These are phyloP conservation scores for Leucophenga varia DNA, from an alignment of 1,140 invertebrate species.

Conservation along the genomic window DNA sequence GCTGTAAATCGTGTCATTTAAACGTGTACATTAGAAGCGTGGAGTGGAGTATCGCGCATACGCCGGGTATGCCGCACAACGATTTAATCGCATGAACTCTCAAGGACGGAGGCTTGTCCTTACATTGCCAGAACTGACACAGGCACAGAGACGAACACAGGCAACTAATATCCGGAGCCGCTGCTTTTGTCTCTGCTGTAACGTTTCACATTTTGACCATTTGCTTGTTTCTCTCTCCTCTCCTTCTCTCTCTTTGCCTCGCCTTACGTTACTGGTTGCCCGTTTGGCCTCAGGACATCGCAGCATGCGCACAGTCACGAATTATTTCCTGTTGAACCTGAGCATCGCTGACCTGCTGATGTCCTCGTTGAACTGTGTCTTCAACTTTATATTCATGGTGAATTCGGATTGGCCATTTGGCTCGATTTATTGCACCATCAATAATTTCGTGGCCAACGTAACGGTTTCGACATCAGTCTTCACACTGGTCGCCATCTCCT, in stretches of 20 bases:
- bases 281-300: constrained; percentile 71
- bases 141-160: too few species aligned
- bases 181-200: too few species aligned
- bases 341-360: constrained; percentile 89
- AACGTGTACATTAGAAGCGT: too few species aligned
- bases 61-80: constrained; percentile 17
- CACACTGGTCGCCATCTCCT: constrained; percentile 77
- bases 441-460: constrained; percentile 82
- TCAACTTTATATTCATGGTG: constrained; percentile 87
- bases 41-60: constrained; percentile 30
- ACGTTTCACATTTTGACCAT: too few species aligned
- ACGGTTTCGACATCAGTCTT: constrained; percentile 84
- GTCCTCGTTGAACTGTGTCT: constrained; percentile 85
- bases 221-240: too few species aligned
- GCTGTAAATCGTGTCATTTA: too few species aligned
- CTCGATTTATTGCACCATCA: constrained; percentile 74
- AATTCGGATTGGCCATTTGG: constrained; percentile 81
- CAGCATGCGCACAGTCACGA: constrained; percentile 89
- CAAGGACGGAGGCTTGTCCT: too few species aligned
- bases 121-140: too few species aligned
- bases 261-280: too few species aligned
- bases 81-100: too few species aligned
- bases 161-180: too few species aligned
- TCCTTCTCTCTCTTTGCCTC: too few species aligned
- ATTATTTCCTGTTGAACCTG: constrained; percentile 90